Base-by-base conservation (phyloP, 2,888 invertebrate species). In the Axea sp. region DNA sequence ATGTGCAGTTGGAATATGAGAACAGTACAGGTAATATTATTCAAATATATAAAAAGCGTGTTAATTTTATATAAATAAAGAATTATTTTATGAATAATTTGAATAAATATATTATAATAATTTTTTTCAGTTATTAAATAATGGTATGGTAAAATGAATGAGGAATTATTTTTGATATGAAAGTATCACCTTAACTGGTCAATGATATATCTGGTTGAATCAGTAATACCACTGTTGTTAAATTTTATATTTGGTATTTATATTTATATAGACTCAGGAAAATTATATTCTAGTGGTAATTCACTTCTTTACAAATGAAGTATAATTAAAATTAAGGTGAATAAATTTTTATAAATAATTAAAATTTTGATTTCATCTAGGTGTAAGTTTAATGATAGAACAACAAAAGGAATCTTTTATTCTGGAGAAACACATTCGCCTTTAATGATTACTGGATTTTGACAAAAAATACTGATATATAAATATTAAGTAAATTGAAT, bases 211-310 rank as follows among this genome's bases (percentile, higher is more conserved):
- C 93, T 98, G 77, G 95, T 99, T 0, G 97, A 98, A 77, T 90
- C 96, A 2, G 95, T 98, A 1, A 98, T 99, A 89, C 95, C 95
- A 71, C 91, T 96, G 3, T 91, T 99, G 87, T 89, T 97, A 1
- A 94, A 97, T 71, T 98, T 96, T 86, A 87, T 99, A 7, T 96
- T 98, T 0, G 99, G 99, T 86, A 94, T 99, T 59, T 99, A 96
- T 85, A 96, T 99, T 76, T 94, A 95, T 82, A 95, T 96, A 0
- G 99, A 99, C 88, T 96, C 96, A 85, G 92, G 94, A 78, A 94
- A 94, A 83, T 97, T 98, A 0, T 91, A 93, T 62, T 92, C 93
- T 77, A 94, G 96, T 2, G 98, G 99, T 72, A 96, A 94, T 19
- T 19, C 2, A 19, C 2, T n/a, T n/a, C n/a, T n/a, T n/a, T n/a